Conservation (phyloP, 2,888 invertebrate genomes). For the Phoenoteleia sp. region DNA sequence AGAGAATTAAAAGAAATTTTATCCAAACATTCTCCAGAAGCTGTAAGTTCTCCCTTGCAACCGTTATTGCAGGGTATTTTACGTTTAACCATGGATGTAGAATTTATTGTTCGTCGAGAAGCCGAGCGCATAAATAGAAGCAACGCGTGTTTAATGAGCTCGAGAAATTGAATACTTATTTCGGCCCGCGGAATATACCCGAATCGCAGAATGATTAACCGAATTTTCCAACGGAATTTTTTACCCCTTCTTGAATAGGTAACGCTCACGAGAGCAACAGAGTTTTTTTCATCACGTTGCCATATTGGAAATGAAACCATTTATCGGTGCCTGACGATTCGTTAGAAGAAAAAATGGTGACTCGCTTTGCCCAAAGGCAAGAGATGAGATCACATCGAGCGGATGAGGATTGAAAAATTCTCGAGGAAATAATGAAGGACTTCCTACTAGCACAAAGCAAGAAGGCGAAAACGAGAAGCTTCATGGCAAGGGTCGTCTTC, state of each 20-base stretch:
- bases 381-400: slow-evolving; percentile 68
- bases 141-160: slow-evolving; percentile 64
- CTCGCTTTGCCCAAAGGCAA: slow-evolving; percentile 62
- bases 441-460: slow-evolving; percentile 67
- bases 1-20: slow-evolving; percentile 89
- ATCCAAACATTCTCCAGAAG: slow-evolving; percentile 85
- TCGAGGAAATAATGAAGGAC: slow-evolving; percentile 73
- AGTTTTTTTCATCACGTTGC: slow-evolving; percentile 54
- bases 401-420: slow-evolving; percentile 72
- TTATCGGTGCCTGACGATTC: slow-evolving; percentile 80
- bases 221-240: slow-evolving; percentile 8
- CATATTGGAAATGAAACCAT: slow-evolving; percentile 84
- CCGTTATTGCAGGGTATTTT: slow-evolving; percentile 87
- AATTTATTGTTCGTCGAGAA: slow-evolving; percentile 83
- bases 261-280: slow-evolving; percentile 36
- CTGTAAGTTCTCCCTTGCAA: slow-evolving; percentile 89
- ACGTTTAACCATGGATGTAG: slow-evolving; percentile 90
- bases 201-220: slow-evolving; percentile 43
- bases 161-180: slow-evolving; percentile 57
- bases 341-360: slow-evolving; percentile 67
- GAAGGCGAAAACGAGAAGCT: slow-evolving; percentile 69
- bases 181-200: background rate
- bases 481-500: slow-evolving; percentile 61
- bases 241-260: slow-evolving; percentile 11
- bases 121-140: slow-evolving; percentile 45